phyloP scores from a whole-genome alignment of 2,113 vertebrate genomes.

The Syngnathoides biaculeatus region DNA sequence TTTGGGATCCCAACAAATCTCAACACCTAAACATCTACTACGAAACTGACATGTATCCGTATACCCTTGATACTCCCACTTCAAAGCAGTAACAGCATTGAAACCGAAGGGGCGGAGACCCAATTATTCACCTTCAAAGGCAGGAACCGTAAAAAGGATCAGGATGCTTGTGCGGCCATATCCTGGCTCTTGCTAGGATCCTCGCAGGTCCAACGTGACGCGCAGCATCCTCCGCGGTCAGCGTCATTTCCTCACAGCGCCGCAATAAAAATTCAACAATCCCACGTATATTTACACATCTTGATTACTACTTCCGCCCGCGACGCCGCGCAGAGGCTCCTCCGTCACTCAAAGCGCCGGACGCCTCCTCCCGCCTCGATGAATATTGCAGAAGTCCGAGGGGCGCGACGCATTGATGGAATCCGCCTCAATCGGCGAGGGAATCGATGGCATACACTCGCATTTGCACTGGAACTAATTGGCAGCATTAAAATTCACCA shows the following conservation, averaged over 20 bases:
- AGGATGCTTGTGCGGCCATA: no score
- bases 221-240: slow-evolving; percentile 58
- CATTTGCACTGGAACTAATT: slow-evolving; percentile 62
- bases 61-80: neutral
- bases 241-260: slow-evolving; percentile 54
- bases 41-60: neutral
- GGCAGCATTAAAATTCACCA: slow-evolving; percentile 58
- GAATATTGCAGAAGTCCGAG: slow-evolving; percentile 63
- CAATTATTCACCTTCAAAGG: no score
- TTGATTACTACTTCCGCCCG: slow-evolving; percentile 63
- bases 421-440: slow-evolving; percentile 59
- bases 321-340: slow-evolving; percentile 26
- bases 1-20: no score
- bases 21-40: neutral
- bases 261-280: slow-evolving; percentile 72
- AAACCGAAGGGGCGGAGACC: no score
- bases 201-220: slow-evolving; percentile 53
- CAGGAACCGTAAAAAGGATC: no score
- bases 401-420: slow-evolving; percentile 42
- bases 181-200: slow-evolving; percentile 10
- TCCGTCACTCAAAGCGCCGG: slow-evolving; percentile 31
- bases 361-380: slow-evolving; percentile 61
- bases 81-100: neutral
- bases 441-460: slow-evolving; percentile 62
- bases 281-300: slow-evolving; percentile 72